Percentiles rank a stretch among this genome's conserved stretches.
Evolutionary conservation across 2,888 invertebrate species (phyloP).

Genomic region (Drosophila buzzatii): DNA sequence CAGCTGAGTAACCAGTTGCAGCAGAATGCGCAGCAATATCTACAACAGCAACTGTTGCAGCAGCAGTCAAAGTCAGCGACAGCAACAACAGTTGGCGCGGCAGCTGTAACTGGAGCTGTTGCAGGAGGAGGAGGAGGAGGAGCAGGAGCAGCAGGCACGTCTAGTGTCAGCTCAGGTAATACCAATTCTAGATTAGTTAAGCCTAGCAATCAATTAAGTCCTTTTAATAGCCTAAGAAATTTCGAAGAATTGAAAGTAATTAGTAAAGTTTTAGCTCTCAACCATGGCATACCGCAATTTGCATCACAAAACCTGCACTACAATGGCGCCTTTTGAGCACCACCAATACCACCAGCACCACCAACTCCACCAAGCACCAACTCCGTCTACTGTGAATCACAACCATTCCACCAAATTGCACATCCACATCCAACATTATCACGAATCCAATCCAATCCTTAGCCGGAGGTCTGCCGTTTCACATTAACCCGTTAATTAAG

Average conservation of each 20-base stretch:
- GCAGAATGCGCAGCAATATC: conserved; percentile 84
- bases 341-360: conserved; percentile 52
- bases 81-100: conserved; percentile 16
- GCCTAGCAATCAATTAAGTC: conserved; percentile 65
- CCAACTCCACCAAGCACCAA: conserved; percentile 38
- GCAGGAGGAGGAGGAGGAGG: neutral
- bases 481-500: conserved; percentile 54
- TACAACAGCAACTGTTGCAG: conserved; percentile 67
- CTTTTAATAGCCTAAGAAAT: conserved; percentile 76
- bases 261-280: conserved; percentile 92
- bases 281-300: conserved; percentile 88
- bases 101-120: conserved; percentile 7
- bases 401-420: conserved; percentile 41
- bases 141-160: conserved; percentile 25
- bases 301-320: conserved; percentile 84
- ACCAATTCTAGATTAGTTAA: conserved; percentile 51
- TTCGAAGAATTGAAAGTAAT: conserved; percentile 93
- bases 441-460: conserved; percentile 26
- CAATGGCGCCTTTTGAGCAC: conserved; percentile 79
- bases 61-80: conserved; percentile 46
- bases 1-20: conserved; percentile 82
- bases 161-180: conserved; percentile 73
- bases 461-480: conserved; percentile 44
- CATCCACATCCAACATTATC: conserved; percentile 42
- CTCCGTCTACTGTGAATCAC: conserved; percentile 37